A percentile compares a stretch with the other conserved stretches of the same genome.
These are phyloP conservation scores for Polymixis lichenea DNA, from an alignment of 2,888 invertebrate genomes.

Conservation along the genomic window DNA sequence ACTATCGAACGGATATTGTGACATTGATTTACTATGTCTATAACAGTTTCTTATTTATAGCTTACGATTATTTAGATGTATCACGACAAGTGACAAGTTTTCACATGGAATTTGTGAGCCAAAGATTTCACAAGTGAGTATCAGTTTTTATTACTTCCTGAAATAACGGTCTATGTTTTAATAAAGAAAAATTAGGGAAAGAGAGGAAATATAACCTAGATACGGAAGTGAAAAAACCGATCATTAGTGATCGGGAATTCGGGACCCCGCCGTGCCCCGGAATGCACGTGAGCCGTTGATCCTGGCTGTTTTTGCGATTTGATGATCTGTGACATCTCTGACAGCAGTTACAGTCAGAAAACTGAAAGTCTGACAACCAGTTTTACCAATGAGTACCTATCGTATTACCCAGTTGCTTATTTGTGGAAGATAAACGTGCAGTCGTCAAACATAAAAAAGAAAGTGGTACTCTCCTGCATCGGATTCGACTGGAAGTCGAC, in stretches of 20 bases:
- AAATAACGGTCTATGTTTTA: constrained; percentile 9
- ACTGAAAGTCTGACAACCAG: too few species aligned
- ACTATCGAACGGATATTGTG: constrained; percentile 31
- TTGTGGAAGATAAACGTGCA: too few species aligned
- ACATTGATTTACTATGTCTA: constrained; percentile 42
- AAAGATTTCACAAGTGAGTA: constrained; percentile 17
- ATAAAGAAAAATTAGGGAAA: constrained; percentile 1
- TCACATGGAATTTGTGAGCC: constrained; percentile 15
- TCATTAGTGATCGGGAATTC: background rate
- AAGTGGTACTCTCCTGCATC: too few species aligned
- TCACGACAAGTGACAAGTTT: constrained; percentile 17
- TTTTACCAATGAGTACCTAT: too few species aligned
- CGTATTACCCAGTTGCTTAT: too few species aligned
- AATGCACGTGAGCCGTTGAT: too few species aligned
- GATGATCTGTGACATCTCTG: too few species aligned
- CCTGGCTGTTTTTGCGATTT: too few species aligned
- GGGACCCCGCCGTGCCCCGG: too few species aligned
- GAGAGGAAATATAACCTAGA: background rate
- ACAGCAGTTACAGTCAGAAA: too few species aligned
- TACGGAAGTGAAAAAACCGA: background rate
- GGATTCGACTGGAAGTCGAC: too few species aligned
- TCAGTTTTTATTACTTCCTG: constrained; percentile 10
- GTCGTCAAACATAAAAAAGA: too few species aligned
- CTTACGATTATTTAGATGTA: constrained; percentile 21
- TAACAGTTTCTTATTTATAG: constrained; percentile 44